Evolutionary conservation across 1,140 invertebrate genomes (phyloP).

Genomic region (Lasioglossum baleicum): DNA sequence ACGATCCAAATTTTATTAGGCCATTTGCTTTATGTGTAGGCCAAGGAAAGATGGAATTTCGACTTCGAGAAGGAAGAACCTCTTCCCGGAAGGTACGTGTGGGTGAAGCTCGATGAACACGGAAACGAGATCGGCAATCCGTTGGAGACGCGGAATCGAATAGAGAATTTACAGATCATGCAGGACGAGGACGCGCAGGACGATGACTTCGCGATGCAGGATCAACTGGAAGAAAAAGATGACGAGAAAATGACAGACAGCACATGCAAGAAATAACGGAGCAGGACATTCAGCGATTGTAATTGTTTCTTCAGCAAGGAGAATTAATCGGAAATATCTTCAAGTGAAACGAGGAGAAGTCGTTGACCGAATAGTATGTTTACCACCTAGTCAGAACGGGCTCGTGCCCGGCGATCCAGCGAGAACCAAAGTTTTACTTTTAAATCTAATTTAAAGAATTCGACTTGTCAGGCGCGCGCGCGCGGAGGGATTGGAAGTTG

Average conservation of each 20-base stretch:
- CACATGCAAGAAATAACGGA: neutral
- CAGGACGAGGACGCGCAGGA: slow-evolving; percentile 23
- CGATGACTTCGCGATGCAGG: slow-evolving; percentile 6
- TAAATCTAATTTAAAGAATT: slow-evolving; percentile 21
- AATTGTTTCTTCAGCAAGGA: neutral
- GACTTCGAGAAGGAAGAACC: slow-evolving; percentile 73
- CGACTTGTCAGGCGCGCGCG: neutral
- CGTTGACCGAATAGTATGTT: neutral
- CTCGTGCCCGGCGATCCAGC: neutral
- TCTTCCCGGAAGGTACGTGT: slow-evolving; percentile 68
- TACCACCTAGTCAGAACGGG: slow-evolving; percentile 43
- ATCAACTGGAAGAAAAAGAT: neutral
- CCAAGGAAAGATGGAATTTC: slow-evolving; percentile 74
- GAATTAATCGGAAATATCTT: neutral
- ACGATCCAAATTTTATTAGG: too few relatives aligned
- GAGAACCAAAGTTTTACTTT: slow-evolving; percentile 46
- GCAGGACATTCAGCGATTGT: neutral
- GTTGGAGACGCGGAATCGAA: slow-evolving; percentile 23
- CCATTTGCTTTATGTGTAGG: slow-evolving; percentile 46
- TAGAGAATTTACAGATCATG: slow-evolving; percentile 21
- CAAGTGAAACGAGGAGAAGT: neutral
- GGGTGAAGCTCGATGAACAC: slow-evolving; percentile 67
- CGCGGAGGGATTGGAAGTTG: neutral
- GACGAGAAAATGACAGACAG: slow-evolving; percentile 22
- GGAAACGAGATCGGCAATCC: slow-evolving; percentile 52